A percentile compares a stretch with the other conserved stretches of the same genome.
phyloP scores from a whole-genome alignment of 1,140 invertebrate genomes.

The Stenopsyche tienmushanensis region DNA sequence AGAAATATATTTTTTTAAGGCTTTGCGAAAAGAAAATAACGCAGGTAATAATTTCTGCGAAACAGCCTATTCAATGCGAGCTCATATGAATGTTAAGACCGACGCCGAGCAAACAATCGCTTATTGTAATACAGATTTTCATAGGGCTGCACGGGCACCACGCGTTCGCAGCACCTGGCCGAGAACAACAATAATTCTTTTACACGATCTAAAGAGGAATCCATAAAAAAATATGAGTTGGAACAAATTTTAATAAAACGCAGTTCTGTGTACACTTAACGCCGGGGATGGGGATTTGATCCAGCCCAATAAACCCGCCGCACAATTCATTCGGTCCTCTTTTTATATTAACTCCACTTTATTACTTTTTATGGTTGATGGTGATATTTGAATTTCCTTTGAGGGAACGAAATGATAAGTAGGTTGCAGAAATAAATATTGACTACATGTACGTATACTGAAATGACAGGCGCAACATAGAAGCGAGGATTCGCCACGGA shows the following conservation, averaged over 20 bases:
- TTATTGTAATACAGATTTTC: too few relatives aligned
- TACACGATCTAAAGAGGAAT: slow-evolving; percentile 31
- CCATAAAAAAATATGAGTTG: slow-evolving; percentile 41
- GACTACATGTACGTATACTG: not conserved
- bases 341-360: slow-evolving; percentile 40
- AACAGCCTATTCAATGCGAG: too few relatives aligned
- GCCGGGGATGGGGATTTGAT: slow-evolving; percentile 18
- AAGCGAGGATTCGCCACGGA: too few relatives aligned
- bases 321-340: slow-evolving; percentile 38
- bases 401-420: slow-evolving; percentile 17
- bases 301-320: slow-evolving; percentile 36
- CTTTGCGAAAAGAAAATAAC: too few relatives aligned
- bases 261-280: slow-evolving; percentile 28
- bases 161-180: slow-evolving; percentile 14
- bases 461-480: too few relatives aligned
- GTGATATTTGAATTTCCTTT: slow-evolving; percentile 36
- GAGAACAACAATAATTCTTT: slow-evolving; percentile 29
- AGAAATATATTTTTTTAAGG: too few relatives aligned
- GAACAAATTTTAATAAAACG: slow-evolving; percentile 41
- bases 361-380: slow-evolving; percentile 37
- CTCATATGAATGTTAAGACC: too few relatives aligned
- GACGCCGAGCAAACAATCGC: too few relatives aligned
- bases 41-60: too few relatives aligned
- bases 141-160: too few relatives aligned
- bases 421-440: slow-evolving; percentile 23